Conservation (phyloP, 2,113 vertebrate species). For the Hylia prasina region DNA sequence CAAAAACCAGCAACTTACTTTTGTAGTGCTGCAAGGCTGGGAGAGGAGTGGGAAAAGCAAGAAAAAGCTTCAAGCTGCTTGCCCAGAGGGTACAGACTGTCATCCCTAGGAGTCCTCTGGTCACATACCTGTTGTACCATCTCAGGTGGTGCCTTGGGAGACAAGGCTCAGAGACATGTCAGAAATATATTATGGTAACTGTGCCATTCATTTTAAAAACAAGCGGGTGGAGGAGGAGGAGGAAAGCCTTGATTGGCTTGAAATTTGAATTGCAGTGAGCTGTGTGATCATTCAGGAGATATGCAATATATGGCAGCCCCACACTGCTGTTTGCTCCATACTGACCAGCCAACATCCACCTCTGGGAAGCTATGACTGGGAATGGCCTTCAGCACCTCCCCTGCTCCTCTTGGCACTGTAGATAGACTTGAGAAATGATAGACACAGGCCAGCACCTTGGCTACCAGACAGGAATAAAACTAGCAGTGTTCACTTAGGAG, state of each 20-base stretch:
- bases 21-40: neutral
- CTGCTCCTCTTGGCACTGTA: neutral
- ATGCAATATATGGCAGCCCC: neutral
- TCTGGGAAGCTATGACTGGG: neutral
- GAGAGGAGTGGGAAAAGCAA: neutral
- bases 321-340: neutral
- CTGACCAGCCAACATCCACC: neutral
- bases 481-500: neutral
- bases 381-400: neutral
- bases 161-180: neutral
- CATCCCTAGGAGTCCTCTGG: neutral
- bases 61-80: neutral
- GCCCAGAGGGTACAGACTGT: neutral
- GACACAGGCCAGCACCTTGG: neutral
- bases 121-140: accelerated
- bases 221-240: accelerated
- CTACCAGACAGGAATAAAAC: neutral
- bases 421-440: neutral
- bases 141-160: neutral
- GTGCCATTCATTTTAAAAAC: neutral
- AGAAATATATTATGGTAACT: neutral
- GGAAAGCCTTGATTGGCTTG: neutral
- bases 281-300: accelerated
- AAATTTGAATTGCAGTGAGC: neutral
- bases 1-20: neutral